phyloP scores from a whole-genome alignment of 2,888 invertebrate species.

The Amorpha juglandis region DNA sequence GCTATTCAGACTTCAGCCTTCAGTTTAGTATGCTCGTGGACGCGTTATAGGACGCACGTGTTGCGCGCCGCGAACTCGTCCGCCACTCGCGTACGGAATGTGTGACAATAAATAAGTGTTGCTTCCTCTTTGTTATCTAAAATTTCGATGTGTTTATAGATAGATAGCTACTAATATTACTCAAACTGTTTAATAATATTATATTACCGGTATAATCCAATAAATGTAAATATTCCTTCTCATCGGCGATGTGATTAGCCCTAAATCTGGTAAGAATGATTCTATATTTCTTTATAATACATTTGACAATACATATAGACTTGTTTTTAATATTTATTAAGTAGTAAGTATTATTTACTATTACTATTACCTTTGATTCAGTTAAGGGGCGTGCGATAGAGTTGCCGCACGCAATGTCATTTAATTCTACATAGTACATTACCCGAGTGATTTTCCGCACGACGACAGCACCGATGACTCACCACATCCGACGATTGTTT shows the following conservation, averaged over 20 bases:
- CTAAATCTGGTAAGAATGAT: constrained; percentile 52
- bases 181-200: constrained; percentile 11
- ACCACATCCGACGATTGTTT: constrained; percentile 45
- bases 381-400: constrained; percentile 30
- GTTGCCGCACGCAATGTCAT: constrained; percentile 56
- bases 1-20: constrained; percentile 49
- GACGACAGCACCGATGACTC: constrained; percentile 48
- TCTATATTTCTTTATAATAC: constrained; percentile 17
- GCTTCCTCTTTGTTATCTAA: constrained; percentile 77
- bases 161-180: constrained; percentile 29
- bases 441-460: constrained; percentile 53
- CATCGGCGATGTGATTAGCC: constrained; percentile 46
- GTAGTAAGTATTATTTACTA: no score
- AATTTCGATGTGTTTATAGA: constrained; percentile 64
- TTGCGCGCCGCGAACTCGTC: constrained; percentile 57
- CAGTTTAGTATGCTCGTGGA: constrained; percentile 66
- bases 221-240: background rate
- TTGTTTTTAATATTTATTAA: constrained; percentile 16
- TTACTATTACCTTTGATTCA: constrained; percentile 48
- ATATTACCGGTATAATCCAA: constrained; percentile 3
- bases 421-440: constrained; percentile 45
- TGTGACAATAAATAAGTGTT: constrained; percentile 85
- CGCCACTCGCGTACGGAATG: constrained; percentile 73
- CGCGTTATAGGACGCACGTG: constrained; percentile 63
- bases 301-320: background rate